A percentile compares a stretch with the other conserved stretches of the same genome.
Evolutionary conservation across 1,140 invertebrate genomes (phyloP).

Genomic region (Drosophila athabasca): DNA sequence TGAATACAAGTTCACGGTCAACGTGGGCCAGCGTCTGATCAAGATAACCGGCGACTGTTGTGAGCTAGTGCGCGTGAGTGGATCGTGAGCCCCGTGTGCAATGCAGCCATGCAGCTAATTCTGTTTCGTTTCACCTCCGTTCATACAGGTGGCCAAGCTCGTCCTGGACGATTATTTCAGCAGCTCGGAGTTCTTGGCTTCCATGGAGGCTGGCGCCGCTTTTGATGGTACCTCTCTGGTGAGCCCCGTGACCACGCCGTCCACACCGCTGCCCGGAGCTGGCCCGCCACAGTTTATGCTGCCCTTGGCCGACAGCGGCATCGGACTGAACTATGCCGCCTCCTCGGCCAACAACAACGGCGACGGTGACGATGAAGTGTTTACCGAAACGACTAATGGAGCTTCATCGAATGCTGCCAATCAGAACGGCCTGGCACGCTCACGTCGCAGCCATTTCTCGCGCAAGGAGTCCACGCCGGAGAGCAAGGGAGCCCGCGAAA

Average conservation of each 20-base stretch:
- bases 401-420: constrained; percentile 32
- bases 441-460: constrained; percentile 83
- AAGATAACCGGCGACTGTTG: constrained; percentile 93
- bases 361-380: constrained; percentile 82
- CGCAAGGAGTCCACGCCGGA: constrained; percentile 82
- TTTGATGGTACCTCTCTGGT: constrained; percentile 73
- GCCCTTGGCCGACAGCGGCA: constrained; percentile 79
- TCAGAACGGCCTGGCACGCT: constrained; percentile 76
- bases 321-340: constrained; percentile 72
- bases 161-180: constrained; percentile 93
- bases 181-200: constrained; percentile 81
- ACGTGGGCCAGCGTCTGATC: constrained; percentile 90
- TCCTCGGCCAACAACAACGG: constrained; percentile 58
- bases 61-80: constrained; percentile 91
- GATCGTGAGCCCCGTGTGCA: neutral
- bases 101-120: neutral
- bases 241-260: constrained; percentile 77
- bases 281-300: constrained; percentile 72
- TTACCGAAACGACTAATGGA: constrained; percentile 57
- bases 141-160: constrained; percentile 90
- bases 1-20: constrained; percentile 94
- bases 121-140: constrained; percentile 4
- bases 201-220: constrained; percentile 79
- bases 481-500: constrained; percentile 56
- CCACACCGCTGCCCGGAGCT: constrained; percentile 71